phyloP scores from a whole-genome alignment of 2,797 vertebrate genomes.

The Rhinatrema bivittatum region DNA sequence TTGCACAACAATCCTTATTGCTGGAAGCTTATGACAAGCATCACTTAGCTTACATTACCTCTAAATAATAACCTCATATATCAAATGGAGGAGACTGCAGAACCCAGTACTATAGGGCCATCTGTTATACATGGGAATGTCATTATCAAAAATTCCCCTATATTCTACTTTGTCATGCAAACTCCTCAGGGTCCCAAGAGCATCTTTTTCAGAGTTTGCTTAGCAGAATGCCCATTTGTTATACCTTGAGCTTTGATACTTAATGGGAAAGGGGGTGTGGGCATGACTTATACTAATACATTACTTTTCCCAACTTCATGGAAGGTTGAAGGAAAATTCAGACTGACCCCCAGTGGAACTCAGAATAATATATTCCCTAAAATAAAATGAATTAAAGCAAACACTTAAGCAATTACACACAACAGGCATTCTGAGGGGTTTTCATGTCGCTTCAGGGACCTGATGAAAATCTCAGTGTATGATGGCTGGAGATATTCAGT shows the following conservation, averaged over 20 bases:
- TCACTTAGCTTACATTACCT: slow-evolving; percentile 22
- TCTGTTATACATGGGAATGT: slow-evolving; percentile 21
- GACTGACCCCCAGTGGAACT: slow-evolving; percentile 15
- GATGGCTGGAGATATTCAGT: too few species aligned
- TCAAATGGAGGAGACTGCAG: slow-evolving; percentile 22
- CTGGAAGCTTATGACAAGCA: slow-evolving; percentile 19
- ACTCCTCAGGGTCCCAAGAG: too few species aligned
- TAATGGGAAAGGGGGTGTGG: too few species aligned
- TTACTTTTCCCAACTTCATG: slow-evolving; percentile 9
- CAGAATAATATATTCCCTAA: slow-evolving; percentile 24
- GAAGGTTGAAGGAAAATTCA: slow-evolving; percentile 13
- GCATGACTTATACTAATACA: slow-evolving; percentile 22
- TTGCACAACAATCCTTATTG: slow-evolving; percentile 5
- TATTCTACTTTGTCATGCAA: slow-evolving; percentile 23
- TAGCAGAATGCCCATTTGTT: slow-evolving; percentile 17
- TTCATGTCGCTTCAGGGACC: too few species aligned
- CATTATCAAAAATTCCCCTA: slow-evolving; percentile 23
- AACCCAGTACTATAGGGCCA: slow-evolving; percentile 16
- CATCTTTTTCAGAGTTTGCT: slow-evolving; percentile 10
- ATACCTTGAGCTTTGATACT: slow-evolving; percentile 20
- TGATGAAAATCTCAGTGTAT: too few species aligned
- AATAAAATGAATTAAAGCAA: slow-evolving; percentile 25
- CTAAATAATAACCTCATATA: slow-evolving; percentile 24
- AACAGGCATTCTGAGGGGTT: too few species aligned
- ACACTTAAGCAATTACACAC: slow-evolving; percentile 19